Evolutionary conservation across 2,797 vertebrate species (phyloP).

Genomic region (Mormyrus proboscirostris): DNA sequence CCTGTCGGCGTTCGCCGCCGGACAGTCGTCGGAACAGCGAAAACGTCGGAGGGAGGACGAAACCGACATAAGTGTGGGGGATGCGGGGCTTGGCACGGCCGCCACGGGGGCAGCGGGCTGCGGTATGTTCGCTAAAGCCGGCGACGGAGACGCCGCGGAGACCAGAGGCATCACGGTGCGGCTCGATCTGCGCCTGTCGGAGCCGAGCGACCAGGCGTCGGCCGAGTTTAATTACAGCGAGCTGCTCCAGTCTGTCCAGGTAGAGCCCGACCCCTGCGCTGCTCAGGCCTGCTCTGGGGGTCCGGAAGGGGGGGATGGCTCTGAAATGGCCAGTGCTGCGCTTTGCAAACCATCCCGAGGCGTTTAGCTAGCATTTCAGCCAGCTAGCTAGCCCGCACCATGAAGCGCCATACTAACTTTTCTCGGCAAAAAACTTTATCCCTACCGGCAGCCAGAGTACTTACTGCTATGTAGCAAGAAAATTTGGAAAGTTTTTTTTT

Average conservation of each 20-base stretch:
- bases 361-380: neutral
- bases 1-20: slow-evolving; percentile 71
- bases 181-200: slow-evolving; percentile 78
- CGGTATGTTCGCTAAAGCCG: slow-evolving; percentile 50
- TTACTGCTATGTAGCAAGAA: neutral
- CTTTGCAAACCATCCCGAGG: neutral
- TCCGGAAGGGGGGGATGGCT: slow-evolving; percentile 5
- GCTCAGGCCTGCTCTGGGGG: slow-evolving; percentile 32
- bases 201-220: slow-evolving; percentile 83
- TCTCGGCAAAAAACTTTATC: neutral
- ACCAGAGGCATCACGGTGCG: slow-evolving; percentile 74
- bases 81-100: slow-evolving; percentile 61
- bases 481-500: neutral
- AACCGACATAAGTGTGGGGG: slow-evolving; percentile 59
- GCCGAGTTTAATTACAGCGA: slow-evolving; percentile 92
- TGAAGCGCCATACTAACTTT: neutral
- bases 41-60: slow-evolving; percentile 73
- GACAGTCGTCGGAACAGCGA: slow-evolving; percentile 68
- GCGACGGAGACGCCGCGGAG: slow-evolving; percentile 59
- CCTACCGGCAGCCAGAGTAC: neutral
- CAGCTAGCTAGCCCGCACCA: neutral
- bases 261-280: slow-evolving; percentile 20
- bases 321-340: neutral
- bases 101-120: slow-evolving; percentile 59
- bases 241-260: slow-evolving; percentile 71